Conservation (phyloP, 2,797 vertebrate genomes). For the Sardinella longiceps region DNA sequence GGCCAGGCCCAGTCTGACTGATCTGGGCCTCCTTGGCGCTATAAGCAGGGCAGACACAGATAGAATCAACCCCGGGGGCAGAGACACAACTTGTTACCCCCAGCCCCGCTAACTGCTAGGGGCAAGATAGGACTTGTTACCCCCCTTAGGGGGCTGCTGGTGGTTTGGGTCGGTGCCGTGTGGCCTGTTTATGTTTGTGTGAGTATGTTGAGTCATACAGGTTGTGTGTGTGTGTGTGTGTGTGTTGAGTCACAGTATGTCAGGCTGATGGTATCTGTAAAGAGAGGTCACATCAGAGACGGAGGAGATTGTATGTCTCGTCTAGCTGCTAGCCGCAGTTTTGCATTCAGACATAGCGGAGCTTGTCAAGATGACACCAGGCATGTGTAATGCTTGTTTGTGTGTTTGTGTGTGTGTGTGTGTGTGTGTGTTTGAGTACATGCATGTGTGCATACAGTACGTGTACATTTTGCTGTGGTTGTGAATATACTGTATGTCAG, state of each 20-base stretch:
- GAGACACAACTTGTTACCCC: neutral
- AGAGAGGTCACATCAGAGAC: neutral
- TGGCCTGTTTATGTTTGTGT: conserved; percentile 26
- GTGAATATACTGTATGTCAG: too few species aligned
- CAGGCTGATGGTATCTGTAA: neutral
- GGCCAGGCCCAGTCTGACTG: neutral
- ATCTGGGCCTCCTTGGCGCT: neutral
- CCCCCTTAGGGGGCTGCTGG: neutral
- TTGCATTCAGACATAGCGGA: neutral
- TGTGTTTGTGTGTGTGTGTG: neutral
- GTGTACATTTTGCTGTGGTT: too few species aligned
- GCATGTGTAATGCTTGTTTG: conserved; percentile 1
- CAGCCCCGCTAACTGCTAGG: neutral
- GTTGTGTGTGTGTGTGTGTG: conserved; percentile 32
- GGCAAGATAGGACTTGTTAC: neutral
- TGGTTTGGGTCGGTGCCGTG: neutral
- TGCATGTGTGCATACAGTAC: neutral
- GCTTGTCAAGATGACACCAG: neutral
- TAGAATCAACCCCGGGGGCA: neutral
- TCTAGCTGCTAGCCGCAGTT: neutral
- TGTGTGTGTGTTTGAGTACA: neutral
- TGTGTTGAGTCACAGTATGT: conserved; percentile 40
- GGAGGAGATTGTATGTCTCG: neutral
- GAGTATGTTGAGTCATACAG: conserved; percentile 48
- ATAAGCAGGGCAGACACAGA: neutral